Evolutionary conservation across 2,113 vertebrate species (phyloP).

Genomic region (Microtus montanus): DNA sequence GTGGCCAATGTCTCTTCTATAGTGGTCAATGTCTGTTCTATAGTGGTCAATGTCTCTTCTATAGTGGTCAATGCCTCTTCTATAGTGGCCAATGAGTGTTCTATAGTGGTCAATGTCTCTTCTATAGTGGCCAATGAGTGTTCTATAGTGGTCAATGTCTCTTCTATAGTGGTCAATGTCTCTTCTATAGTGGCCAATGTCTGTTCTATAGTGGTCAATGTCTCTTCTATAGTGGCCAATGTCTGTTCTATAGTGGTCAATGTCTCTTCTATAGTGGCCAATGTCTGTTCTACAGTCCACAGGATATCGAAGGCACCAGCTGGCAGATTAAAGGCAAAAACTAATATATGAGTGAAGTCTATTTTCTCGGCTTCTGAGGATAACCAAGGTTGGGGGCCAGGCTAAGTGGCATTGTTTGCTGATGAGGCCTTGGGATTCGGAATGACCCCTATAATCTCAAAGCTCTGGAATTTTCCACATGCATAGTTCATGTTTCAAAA

Average conservation of each 20-base stretch:
- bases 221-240: not conserved
- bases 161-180: not conserved
- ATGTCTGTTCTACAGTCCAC: not conserved
- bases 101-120: not conserved
- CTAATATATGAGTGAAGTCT: not conserved
- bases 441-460: not conserved
- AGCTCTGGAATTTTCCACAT: not conserved
- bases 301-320: not conserved
- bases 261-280: not conserved
- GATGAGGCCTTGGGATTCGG: not conserved
- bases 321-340: not conserved
- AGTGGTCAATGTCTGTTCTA: too few relatives aligned
- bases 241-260: too few relatives aligned
- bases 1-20: too few relatives aligned
- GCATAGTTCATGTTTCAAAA: not conserved
- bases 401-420: not conserved
- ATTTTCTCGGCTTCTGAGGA: not conserved
- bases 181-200: too few relatives aligned
- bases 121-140: not conserved
- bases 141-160: not conserved
- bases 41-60: too few relatives aligned
- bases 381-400: not conserved
- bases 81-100: not conserved
- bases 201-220: too few relatives aligned
- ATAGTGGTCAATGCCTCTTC: not conserved